phyloP scores from a whole-genome alignment of 53 echinoderm and acorn worm genomes.

The Temnopleurus reevesii region DNA sequence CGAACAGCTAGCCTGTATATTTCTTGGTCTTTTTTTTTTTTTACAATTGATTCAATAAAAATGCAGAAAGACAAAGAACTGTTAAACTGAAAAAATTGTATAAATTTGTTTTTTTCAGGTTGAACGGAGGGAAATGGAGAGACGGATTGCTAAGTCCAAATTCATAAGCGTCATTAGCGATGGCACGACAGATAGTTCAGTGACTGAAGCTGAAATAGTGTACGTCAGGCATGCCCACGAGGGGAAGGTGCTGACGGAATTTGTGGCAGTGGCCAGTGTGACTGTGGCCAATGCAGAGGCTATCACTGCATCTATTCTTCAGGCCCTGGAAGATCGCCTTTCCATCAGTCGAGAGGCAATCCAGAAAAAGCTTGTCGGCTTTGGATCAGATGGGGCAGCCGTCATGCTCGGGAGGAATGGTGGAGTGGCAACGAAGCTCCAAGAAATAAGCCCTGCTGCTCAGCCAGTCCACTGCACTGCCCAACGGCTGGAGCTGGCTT shows the following conservation, averaged over 20 bases:
- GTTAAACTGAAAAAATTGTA: too few species aligned
- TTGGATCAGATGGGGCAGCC: slow-evolving; percentile 67
- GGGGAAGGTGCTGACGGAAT: neutral
- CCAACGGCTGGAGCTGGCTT: slow-evolving; percentile 70
- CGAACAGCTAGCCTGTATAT: too few species aligned
- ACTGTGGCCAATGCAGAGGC: neutral
- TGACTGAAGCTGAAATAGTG: neutral
- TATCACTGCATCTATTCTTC: neutral
- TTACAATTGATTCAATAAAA: too few species aligned
- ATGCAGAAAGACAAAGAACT: too few species aligned
- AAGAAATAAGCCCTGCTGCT: slow-evolving; percentile 54
- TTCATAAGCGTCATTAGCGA: neutral
- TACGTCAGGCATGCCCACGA: neutral
- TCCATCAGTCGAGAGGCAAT: neutral
- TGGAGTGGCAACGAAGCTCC: slow-evolving; percentile 65
- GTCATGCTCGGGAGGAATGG: slow-evolving; percentile 75
- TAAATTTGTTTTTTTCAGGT: too few species aligned
- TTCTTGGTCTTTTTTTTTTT: too few species aligned
- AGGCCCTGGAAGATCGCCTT: neutral
- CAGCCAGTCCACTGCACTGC: slow-evolving; percentile 69
- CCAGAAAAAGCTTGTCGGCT: slow-evolving; percentile 64
- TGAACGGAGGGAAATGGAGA: neutral
- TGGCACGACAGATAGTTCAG: neutral
- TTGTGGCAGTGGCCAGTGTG: neutral
- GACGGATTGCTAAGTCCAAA: neutral